These are phyloP conservation scores for Halotydeus destructor DNA, from an alignment of 1,140 invertebrate genomes.

Conservation along the genomic window DNA sequence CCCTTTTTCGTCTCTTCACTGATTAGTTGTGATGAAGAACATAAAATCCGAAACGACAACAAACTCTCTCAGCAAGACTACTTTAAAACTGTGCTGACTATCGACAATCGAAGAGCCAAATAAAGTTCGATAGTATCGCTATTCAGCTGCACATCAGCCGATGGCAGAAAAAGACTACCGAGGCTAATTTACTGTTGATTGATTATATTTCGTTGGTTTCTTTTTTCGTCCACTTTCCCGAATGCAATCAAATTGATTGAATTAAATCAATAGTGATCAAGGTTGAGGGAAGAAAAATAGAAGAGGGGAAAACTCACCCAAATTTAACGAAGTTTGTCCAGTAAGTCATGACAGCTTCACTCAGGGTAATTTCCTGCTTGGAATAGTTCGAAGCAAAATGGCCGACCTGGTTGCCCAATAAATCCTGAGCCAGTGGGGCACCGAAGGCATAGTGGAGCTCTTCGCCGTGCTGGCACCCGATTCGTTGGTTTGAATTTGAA, in stretches of 20 bases:
- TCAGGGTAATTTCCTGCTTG: constrained; percentile 44
- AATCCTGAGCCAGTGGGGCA: constrained; percentile 42
- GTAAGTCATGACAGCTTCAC: constrained; percentile 42
- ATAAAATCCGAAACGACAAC: no score
- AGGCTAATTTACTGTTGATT: no score
- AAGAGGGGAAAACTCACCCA: constrained; percentile 23
- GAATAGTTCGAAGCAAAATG: constrained; percentile 39
- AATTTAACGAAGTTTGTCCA: constrained; percentile 32
- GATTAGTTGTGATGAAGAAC: no score
- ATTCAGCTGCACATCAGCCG: no score
- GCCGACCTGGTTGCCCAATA: constrained; percentile 33
- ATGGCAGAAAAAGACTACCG: no score
- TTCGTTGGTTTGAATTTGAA: constrained; percentile 38
- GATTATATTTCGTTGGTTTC: no score
- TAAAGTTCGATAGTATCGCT: no score
- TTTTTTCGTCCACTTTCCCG: not conserved
- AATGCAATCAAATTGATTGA: not conserved
- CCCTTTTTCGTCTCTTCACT: no score
- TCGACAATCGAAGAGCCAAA: no score
- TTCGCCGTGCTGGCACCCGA: constrained; percentile 28
- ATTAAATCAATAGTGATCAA: no score
- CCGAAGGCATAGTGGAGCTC: constrained; percentile 37
- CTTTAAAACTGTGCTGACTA: no score
- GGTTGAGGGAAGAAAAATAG: not conserved
- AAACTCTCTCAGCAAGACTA: no score